Evolutionary conservation across 2,113 vertebrate species (phyloP).

Genomic region (Montifringilla adamsi): DNA sequence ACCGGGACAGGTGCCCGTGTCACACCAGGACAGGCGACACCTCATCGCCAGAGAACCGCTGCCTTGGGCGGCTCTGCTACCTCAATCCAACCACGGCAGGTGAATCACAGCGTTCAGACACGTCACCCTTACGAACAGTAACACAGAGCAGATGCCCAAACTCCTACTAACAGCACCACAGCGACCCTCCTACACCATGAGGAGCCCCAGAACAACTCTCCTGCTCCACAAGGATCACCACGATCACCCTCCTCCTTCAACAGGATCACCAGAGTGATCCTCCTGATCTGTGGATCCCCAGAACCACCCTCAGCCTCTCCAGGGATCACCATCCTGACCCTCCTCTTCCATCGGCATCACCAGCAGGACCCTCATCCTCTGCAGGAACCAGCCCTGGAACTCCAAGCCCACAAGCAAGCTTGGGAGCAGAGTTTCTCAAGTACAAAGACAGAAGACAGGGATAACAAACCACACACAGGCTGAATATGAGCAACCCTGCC

Average conservation of each 20-base stretch:
- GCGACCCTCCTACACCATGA: rapidly evolving
- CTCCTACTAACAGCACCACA: rapidly evolving
- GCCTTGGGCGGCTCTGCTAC: rapidly evolving
- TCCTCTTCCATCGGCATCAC: not conserved
- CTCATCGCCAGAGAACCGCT: rapidly evolving
- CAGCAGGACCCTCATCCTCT: rapidly evolving
- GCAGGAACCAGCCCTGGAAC: rapidly evolving
- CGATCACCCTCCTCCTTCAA: not conserved
- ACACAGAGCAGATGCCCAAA: rapidly evolving
- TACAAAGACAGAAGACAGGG: not conserved
- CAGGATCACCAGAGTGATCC: not conserved
- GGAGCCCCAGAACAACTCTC: not conserved
- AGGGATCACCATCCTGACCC: not conserved
- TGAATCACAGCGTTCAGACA: rapidly evolving
- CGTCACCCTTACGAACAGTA: rapidly evolving
- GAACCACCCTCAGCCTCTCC: not conserved
- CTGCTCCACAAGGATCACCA: not conserved
- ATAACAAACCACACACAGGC: rapidly evolving
- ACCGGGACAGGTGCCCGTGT: too few species aligned
- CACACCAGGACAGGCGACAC: rapidly evolving
- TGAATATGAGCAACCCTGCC: not conserved
- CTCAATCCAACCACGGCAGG: rapidly evolving
- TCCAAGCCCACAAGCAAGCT: not conserved
- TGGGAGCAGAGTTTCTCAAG: not conserved
- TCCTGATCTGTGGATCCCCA: not conserved